Base-by-base conservation (phyloP, 2,113 vertebrate species). In the Brachyhypopomus gauderio region DNA sequence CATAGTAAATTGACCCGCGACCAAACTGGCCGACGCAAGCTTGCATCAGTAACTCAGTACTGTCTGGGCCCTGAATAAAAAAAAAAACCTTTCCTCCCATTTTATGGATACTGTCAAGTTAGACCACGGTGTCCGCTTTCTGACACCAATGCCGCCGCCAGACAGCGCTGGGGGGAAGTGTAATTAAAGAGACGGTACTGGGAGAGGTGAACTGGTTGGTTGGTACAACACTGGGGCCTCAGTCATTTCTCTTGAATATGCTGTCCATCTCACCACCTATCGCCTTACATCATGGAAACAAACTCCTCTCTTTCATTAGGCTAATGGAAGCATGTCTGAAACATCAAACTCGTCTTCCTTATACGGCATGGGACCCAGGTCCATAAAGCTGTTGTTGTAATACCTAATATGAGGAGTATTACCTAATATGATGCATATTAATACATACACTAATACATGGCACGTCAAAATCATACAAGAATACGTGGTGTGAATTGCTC, bases 151-250 rank as follows among this genome's bases (percentile, higher is more conserved):
- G 70, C 84, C 77, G 17, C 48, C 74, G 58, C 70, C 38, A 81
- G 81, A 77, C 84, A 79, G 82, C 86, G 82, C 86, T 80, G 81
- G 83, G 84, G 79, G 78, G 79, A 90, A 90, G 88, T 87, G 88
- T 90, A 87, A 92, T 92, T 92, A 90, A 91, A 89, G 89, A 89
- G 89, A 89, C 82, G 87, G 34, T 83, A 89, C 82, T 83, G 80
- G 75, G 52, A 80, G 77, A 81, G 52, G 73, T 41, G n/a, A 20
- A 41, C 34, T 22, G n/a, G 75, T 80, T 16, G 78, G 81, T 69
- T 80, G 73, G 23, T 74, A 75, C 78, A 66, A 75, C 66, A 75
- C 66, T 38, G 25, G 84, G 59, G 79, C 41, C 71, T 64, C 60
- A 66, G 79, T 75, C 58, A 75, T 75, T 75, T 81, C 79, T 69